These are phyloP conservation scores for Oreotrochilus melanogaster DNA, from an alignment of 2,113 vertebrate species.

Conservation along the genomic window DNA sequence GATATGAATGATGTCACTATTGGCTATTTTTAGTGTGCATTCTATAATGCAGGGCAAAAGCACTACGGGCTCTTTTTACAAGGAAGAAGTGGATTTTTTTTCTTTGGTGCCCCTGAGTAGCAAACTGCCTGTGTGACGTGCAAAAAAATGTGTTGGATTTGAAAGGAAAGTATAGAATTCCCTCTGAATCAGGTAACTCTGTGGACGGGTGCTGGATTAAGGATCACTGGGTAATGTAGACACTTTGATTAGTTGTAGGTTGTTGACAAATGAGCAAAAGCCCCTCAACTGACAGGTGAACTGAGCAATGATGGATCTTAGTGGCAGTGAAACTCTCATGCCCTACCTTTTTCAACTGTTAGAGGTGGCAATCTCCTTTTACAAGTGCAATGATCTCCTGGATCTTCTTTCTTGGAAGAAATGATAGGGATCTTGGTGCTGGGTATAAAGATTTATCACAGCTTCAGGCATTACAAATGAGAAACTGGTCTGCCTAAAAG, in stretches of 20 bases:
- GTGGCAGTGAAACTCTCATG: background rate
- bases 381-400: background rate
- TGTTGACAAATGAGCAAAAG: background rate
- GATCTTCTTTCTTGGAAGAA: background rate
- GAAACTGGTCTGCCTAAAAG: background rate
- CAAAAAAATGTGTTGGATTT: background rate
- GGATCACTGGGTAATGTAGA: background rate
- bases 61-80: background rate
- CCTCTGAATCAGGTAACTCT: constrained; percentile 16
- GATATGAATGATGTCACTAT: background rate
- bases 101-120: background rate
- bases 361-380: background rate
- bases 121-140: background rate
- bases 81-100: background rate
- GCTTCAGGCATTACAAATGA: background rate
- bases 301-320: background rate
- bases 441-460: background rate
- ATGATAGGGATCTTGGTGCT: background rate
- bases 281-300: background rate
- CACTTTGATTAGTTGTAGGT: background rate
- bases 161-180: background rate
- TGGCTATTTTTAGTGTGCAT: background rate
- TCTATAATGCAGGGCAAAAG: background rate
- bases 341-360: background rate
- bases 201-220: background rate